phyloP scores from a whole-genome alignment of 2,797 vertebrate species.

The Xiphorhynchus erythropygius region DNA sequence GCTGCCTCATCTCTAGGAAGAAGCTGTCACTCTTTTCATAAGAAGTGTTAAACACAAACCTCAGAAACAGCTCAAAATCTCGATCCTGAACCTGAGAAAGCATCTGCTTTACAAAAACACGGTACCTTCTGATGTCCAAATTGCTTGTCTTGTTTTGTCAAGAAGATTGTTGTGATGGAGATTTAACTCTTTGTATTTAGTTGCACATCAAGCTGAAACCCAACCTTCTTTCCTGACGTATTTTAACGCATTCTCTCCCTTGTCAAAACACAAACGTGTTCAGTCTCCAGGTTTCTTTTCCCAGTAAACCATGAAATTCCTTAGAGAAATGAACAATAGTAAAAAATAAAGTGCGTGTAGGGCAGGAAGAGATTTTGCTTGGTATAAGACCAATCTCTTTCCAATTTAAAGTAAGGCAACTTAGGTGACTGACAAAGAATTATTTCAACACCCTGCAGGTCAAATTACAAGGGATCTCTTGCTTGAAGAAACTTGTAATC shows the following conservation, averaged over 20 bases:
- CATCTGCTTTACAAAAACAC: not conserved
- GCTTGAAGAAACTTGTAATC: not conserved
- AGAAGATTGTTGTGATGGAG: not conserved
- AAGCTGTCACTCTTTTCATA: not conserved
- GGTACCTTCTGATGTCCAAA: not conserved
- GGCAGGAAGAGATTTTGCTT: not conserved
- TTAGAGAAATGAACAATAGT: not conserved
- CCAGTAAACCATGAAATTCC: not conserved
- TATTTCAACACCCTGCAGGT: not conserved
- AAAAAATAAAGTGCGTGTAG: not conserved
- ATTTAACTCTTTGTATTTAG: not conserved
- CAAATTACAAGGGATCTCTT: not conserved
- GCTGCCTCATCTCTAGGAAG: not conserved
- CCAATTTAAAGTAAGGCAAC: not conserved
- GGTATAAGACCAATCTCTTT: conserved; percentile 10
- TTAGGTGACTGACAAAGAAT: not conserved
- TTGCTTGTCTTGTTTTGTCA: not conserved
- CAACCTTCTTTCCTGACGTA: not conserved
- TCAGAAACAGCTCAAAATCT: not conserved
- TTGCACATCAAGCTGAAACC: not conserved
- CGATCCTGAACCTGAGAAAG: not conserved
- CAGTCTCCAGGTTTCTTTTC: not conserved
- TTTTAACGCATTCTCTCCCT: not conserved
- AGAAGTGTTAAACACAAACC: not conserved
- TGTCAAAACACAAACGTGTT: not conserved